These are phyloP conservation scores for Bubo scandiacus DNA, from an alignment of 2,113 vertebrate species.

Conservation along the genomic window DNA sequence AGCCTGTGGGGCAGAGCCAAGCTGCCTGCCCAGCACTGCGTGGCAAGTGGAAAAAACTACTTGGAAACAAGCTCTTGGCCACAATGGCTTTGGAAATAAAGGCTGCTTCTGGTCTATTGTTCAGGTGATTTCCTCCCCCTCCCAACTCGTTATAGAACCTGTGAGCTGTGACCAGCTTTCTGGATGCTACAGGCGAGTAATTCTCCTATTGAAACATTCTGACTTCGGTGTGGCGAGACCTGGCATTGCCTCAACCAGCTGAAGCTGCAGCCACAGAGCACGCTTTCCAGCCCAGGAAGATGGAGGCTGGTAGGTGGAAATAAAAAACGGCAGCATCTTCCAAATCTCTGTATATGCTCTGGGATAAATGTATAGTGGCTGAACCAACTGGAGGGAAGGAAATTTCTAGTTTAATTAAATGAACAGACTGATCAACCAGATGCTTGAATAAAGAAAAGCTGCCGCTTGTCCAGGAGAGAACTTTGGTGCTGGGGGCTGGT, in stretches of 20 bases:
- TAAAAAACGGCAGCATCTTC: background rate
- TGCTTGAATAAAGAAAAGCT: background rate
- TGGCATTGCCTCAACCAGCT: background rate
- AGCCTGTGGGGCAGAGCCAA: background rate
- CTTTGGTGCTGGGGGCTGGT: background rate
- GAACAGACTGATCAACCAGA: background rate
- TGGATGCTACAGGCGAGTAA: background rate
- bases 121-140: background rate
- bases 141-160: background rate
- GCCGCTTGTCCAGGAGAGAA: background rate
- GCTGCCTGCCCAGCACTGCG: background rate
- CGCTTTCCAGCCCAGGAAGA: background rate
- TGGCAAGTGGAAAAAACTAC: background rate
- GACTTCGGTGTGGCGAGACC: fast-evolving
- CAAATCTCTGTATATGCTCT: background rate
- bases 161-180: background rate
- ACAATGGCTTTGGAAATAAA: background rate
- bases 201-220: background rate
- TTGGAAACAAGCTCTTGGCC: background rate
- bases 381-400: background rate
- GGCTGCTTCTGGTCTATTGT: background rate
- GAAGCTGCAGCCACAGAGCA: background rate
- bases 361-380: background rate
- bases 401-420: constrained; percentile 16
- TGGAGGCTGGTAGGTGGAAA: background rate